Conservation (phyloP, 2,113 vertebrate species). For the Anoura caudifer region DNA sequence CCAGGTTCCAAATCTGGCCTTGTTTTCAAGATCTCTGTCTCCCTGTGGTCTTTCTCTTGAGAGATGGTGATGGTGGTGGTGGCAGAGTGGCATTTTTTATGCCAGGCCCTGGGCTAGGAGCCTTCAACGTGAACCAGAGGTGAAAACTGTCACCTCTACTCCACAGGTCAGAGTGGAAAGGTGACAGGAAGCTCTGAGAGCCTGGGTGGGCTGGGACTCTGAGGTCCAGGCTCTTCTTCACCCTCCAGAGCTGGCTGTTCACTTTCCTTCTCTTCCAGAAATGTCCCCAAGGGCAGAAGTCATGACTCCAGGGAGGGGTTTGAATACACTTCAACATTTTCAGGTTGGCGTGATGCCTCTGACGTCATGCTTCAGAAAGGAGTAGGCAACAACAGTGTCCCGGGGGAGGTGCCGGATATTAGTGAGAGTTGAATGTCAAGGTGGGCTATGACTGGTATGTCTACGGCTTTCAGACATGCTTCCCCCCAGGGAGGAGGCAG, state of each 20-base stretch:
- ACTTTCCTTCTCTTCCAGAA: neutral
- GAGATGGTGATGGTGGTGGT: neutral
- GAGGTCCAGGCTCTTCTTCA: neutral
- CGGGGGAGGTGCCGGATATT: accelerated
- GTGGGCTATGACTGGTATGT: accelerated
- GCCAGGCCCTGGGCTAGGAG: neutral
- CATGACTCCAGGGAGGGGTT: neutral
- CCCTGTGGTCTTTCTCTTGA: neutral
- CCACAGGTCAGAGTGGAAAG: too few relatives aligned
- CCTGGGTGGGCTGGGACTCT: neutral
- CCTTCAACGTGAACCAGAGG: neutral
- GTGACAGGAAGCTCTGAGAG: neutral
- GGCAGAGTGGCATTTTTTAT: neutral
- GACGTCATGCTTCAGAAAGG: neutral
- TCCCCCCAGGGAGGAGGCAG: neutral
- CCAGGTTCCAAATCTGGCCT: neutral
- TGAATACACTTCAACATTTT: neutral
- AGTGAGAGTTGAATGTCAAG: neutral
- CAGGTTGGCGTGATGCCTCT: neutral
- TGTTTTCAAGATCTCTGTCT: neutral
- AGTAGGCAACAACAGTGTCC: too few relatives aligned
- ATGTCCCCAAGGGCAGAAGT: neutral
- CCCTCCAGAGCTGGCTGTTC: neutral
- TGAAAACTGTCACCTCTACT: neutral
- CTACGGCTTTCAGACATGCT: neutral